Evolutionary conservation across 2,113 vertebrate species (phyloP).

Genomic region (Mesoclemmys tuberculata): DNA sequence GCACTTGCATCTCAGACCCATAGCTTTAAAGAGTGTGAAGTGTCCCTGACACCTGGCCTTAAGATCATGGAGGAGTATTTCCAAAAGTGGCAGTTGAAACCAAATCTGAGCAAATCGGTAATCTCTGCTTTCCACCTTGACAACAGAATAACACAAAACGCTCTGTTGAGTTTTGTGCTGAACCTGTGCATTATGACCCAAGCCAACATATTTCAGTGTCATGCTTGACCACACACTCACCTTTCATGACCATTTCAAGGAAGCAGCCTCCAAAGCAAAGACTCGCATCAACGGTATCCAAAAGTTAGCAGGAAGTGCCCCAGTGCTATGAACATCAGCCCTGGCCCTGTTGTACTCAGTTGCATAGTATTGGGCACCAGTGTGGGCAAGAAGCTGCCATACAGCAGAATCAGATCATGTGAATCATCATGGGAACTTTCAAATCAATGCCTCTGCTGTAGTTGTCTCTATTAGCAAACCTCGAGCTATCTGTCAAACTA

Average conservation of each 20-base stretch:
- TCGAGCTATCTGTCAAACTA: neutral
- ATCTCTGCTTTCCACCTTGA: neutral
- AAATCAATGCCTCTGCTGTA: neutral
- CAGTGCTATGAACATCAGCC: neutral
- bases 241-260: neutral
- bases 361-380: neutral
- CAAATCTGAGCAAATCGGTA: neutral
- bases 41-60: neutral
- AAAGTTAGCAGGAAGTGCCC: neutral
- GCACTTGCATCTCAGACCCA: neutral
- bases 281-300: neutral
- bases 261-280: neutral
- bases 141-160: neutral
- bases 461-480: too few relatives aligned
- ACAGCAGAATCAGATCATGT: neutral
- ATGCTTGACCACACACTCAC: neutral
- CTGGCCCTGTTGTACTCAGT: neutral
- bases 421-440: neutral
- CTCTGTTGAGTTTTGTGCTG: neutral
- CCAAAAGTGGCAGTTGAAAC: neutral
- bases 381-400: neutral
- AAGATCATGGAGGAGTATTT: neutral
- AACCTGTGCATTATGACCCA: neutral
- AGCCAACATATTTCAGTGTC: neutral
- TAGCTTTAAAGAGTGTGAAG: neutral